Percentiles rank a stretch among this genome's conserved stretches.
phyloP scores from a whole-genome alignment of 2,888 invertebrate species.

The Drosophila aldrichi region DNA sequence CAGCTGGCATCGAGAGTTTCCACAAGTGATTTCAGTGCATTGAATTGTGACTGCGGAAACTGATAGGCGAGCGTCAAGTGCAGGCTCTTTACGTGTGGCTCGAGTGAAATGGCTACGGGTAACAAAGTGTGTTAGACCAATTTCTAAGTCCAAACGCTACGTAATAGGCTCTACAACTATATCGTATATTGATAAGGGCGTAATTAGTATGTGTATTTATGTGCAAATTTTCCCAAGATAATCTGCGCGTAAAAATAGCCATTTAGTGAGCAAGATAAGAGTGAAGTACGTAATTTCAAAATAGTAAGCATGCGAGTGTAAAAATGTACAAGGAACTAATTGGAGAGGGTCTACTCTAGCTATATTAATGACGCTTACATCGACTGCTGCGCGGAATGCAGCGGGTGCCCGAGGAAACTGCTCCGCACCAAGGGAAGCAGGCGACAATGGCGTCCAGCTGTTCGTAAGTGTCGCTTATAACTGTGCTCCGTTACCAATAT shows the following conservation, averaged over 20 bases:
- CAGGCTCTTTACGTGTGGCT: conserved; percentile 93
- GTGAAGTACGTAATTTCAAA: conserved; percentile 14
- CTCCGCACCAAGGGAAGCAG: conserved; percentile 91
- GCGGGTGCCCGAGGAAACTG: conserved; percentile 87
- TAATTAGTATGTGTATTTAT: not conserved
- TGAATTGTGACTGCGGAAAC: conserved; percentile 90
- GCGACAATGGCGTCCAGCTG: conserved; percentile 91
- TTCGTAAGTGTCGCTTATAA: conserved; percentile 89
- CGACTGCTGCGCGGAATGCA: conserved; percentile 88
- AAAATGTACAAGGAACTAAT: conserved; percentile 1
- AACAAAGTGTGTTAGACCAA: conserved; percentile 58
- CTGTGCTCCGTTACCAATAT: conserved; percentile 64
- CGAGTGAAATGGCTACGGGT: conserved; percentile 89
- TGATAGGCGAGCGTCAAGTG: conserved; percentile 96
- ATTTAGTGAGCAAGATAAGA: not conserved
- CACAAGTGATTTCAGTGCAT: conserved; percentile 90
- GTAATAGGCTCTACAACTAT: conserved; percentile 15
- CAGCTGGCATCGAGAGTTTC: conserved; percentile 89
- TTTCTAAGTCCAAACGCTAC: conserved; percentile 28
- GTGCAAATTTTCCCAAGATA: conserved; percentile 10
- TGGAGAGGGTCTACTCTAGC: not conserved
- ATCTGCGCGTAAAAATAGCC: not conserved
- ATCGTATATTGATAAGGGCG: conserved; percentile 2
- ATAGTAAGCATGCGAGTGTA: conserved; percentile 22
- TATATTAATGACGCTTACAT: conserved; percentile 86